Conservation (phyloP, 2,113 vertebrate species). For the Hippopotamus amphibius region DNA sequence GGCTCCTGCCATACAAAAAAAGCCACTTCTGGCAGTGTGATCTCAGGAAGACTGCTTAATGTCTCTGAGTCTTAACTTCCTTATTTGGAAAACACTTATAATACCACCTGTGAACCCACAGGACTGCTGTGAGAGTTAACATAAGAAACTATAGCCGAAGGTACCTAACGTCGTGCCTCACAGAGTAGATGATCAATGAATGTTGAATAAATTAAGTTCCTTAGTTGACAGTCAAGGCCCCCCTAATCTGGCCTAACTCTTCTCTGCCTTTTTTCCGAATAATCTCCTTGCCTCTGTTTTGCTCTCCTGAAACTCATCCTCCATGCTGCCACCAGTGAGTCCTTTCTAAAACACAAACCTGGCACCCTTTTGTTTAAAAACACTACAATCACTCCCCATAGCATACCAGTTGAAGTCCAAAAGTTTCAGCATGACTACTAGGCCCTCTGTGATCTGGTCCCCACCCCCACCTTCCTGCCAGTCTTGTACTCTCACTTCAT, state of each 20-base stretch:
- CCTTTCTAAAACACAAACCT: slow-evolving; percentile 36
- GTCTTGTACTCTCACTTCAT: not conserved
- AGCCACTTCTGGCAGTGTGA: not conserved
- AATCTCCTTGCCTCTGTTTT: not conserved
- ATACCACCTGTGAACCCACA: not conserved
- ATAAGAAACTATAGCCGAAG: not conserved
- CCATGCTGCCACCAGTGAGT: not conserved
- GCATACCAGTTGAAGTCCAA: not conserved
- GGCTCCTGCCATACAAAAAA: not conserved
- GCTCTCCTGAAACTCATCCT: slow-evolving; percentile 24
- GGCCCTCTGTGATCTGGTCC: not conserved
- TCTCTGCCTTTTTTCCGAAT: not conserved
- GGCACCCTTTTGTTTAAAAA: not conserved
- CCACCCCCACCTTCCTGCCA: not conserved
- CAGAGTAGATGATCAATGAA: not conserved
- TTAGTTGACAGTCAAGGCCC: not conserved
- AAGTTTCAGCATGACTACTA: not conserved
- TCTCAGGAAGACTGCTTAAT: not conserved
- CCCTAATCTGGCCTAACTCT: not conserved
- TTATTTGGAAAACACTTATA: slow-evolving; percentile 28
- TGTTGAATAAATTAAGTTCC: slow-evolving; percentile 21
- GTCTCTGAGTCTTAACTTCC: not conserved
- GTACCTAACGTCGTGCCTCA: not conserved
- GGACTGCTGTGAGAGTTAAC: not conserved
- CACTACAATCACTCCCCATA: not conserved